Evolutionary conservation across 2,797 vertebrate genomes (phyloP).

Genomic region (Graptemys geographica): DNA sequence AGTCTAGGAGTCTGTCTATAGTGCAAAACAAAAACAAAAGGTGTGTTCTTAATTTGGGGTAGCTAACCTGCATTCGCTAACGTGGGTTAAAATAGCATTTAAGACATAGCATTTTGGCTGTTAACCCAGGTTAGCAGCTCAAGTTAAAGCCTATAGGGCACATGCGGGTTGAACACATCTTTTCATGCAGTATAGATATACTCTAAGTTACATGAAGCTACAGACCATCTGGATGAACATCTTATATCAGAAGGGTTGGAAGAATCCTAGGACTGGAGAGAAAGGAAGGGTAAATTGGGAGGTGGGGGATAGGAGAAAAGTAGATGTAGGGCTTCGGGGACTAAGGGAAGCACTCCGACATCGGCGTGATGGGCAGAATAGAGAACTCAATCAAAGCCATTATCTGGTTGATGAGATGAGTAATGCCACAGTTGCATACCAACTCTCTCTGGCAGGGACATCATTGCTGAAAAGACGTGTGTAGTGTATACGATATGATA

Average conservation of each 20-base stretch:
- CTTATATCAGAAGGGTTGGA: not conserved
- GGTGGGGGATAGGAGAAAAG: not conserved
- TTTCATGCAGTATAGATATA: fast-evolving
- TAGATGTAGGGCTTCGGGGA: not conserved
- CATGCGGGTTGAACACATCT: not conserved
- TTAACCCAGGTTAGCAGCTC: not conserved
- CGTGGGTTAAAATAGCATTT: not conserved
- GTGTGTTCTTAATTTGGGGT: not conserved
- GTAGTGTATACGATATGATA: not conserved
- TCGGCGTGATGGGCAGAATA: not conserved
- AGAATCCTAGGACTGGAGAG: not conserved
- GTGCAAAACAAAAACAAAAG: not conserved
- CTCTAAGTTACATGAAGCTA: not conserved
- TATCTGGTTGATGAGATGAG: not conserved
- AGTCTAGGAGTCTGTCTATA: not conserved
- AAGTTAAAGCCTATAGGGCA: not conserved
- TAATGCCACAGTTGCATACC: not conserved
- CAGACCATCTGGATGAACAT: not conserved
- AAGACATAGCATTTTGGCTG: not conserved
- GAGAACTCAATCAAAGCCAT: not conserved
- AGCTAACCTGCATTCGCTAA: not conserved
- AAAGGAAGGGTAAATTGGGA: not conserved
- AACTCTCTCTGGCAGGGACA: not conserved
- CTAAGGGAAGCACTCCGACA: not conserved
- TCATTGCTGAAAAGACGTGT: not conserved